Evolutionary conservation across 2,113 vertebrate genomes (phyloP), one percentile per base, ranked within the genome.

Genomic region (Myrmecophaga tridactyla): DNA sequence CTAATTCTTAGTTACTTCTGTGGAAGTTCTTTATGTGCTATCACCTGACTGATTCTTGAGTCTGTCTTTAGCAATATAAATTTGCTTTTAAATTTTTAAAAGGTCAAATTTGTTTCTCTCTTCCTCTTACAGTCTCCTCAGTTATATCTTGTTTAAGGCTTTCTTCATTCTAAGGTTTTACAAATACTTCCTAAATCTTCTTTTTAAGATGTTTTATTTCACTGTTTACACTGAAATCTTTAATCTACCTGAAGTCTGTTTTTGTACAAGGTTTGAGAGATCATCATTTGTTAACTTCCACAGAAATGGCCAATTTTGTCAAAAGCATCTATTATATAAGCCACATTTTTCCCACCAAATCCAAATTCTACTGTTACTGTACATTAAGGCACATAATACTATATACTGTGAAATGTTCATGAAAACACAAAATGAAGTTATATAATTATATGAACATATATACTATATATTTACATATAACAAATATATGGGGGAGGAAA

Each of bases 151-250:
- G 46, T 25, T 36, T 69, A 86, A 85, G 39, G 58, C 20, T 6
- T n/a, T 36, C 34, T 2, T 75, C 41, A 80, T 62, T 86, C 43
- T 94, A 62, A 86, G 76, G 43, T 73, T 89, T 94, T 72, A 78
- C 0, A 90, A 90, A 5, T 41, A 91, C 43, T 56, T 76, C 10
- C 51, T 86, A 72, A 58, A 36, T 77, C 77, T 91, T 83, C 72
- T 77, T 56, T 23, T 25, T 73, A 41, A 78, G 41, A 46, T 62
- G 43, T 78, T 80, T 76, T n/a, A 93, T 85, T 86, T 88, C 10
- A 75, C 12, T 90, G 85, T 88, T 89, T 65, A 96, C 60, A 86
- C 39, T 81, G 86, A 92, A 86, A 77, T 81, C 31, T 84, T 85
- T 80, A n/a, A n/a, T 62, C 15, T 63, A 51, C 11, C 48, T 83